Base-by-base conservation (phyloP, 2,888 invertebrate genomes). In the Tenthredo notha region DNA sequence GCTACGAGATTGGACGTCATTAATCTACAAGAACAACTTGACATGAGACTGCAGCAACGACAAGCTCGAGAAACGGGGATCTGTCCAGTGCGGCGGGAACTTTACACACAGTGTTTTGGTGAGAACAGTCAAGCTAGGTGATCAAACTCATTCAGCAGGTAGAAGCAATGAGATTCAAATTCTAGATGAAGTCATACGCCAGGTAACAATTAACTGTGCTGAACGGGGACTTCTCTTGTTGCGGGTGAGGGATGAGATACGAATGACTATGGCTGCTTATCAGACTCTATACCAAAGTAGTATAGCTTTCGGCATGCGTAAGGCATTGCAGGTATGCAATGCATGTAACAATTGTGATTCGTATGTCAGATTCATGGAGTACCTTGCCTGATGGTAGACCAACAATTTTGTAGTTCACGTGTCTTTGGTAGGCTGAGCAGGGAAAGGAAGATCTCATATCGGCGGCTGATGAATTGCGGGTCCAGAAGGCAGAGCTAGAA, bases 211-310 rank as follows among this genome's bases (percentile, higher is more conserved):
- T 75, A 99, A 98, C 93, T 99, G 99, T 92, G 98, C 98, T 0
- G 99, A 99, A 94, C 95, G 99, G 89, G 99, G 99, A 3, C 95
- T 99, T n/a, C 94, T 99, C 7, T 94, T 99, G 78, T 94, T 99
- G 84, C 95, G 99, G 89, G 97, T 99, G 5, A 95, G 99, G 33
- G 99, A 99, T 92, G 99, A 99, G 94, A 97, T 99, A 85, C 95
- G 97, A 87, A 98, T 99, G 97, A 99, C 99, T 0, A 97, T 99
- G 94, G 97, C 98, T 90, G 98, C 99, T 0, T 99, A 98, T 92
- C 98, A 99, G 93, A 98, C 98, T 0, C 95, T 99, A 1, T 99
- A 99, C 92, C 99, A 99, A 93, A 99, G 99, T 93, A 98, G 99
- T 84, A 98, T 99, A 83, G 99, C 99, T 0, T 99, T 99, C 92